Evolutionary conservation across 1,140 invertebrate genomes (phyloP).

Genomic region (Camponotus pennsylvanicus): DNA sequence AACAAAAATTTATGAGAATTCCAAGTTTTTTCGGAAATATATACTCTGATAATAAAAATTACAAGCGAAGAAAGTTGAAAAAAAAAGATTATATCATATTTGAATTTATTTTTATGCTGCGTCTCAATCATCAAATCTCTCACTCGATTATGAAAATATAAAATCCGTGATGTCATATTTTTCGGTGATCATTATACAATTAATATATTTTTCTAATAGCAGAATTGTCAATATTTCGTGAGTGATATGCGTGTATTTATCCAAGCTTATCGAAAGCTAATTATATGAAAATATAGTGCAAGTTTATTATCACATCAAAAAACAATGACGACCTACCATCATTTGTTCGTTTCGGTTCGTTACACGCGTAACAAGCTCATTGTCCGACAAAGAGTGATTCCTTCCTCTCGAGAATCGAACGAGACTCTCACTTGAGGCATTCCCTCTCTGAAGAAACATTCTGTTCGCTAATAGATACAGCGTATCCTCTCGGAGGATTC

Average conservation of each 20-base stretch:
- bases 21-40: too few relatives aligned
- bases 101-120: neutral
- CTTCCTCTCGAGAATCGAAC: conserved; percentile 16
- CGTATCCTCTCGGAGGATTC: neutral
- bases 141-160: neutral
- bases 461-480: conserved; percentile 6
- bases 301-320: conserved; percentile 8
- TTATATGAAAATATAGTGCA: neutral
- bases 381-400: conserved; percentile 24
- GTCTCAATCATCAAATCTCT: neutral
- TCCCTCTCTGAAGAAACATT: neutral
- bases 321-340: conserved; percentile 35
- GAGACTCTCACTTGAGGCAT: neutral
- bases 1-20: too few relatives aligned
- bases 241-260: neutral
- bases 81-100: too few relatives aligned
- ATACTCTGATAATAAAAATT: neutral
- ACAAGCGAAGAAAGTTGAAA: neutral
- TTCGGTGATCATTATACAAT: neutral
- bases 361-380: conserved; percentile 61
- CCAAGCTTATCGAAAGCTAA: neutral
- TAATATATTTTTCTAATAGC: neutral
- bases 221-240: neutral
- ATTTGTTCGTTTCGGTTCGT: conserved; percentile 63
- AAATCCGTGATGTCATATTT: neutral